These are phyloP conservation scores for Stomatorhinus ivindoensis DNA, from an alignment of 2,113 vertebrate genomes.

Conservation along the genomic window DNA sequence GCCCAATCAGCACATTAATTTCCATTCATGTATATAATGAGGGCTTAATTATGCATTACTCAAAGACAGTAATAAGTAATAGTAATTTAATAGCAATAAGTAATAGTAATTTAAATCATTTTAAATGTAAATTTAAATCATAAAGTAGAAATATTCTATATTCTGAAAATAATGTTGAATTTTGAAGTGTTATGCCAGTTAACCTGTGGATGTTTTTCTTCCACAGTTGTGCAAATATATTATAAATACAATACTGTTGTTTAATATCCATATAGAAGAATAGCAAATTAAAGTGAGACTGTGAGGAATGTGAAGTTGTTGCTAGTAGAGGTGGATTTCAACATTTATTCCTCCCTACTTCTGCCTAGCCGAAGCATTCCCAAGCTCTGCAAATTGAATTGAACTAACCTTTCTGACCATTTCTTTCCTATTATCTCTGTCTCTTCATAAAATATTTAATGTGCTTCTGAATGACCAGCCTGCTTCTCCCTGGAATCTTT, in stretches of 20 bases:
- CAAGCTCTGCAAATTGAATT: constrained; percentile 58
- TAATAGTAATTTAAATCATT: background rate
- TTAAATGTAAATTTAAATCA: background rate
- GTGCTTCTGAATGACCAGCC: constrained; percentile 82
- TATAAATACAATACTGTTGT: background rate
- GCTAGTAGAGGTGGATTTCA: constrained; percentile 46
- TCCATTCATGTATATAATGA: background rate
- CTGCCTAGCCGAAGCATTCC: constrained; percentile 7
- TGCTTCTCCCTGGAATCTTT: constrained; percentile 65
- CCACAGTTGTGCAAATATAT: background rate
- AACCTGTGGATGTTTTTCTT: background rate
- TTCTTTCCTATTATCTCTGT: constrained; percentile 82
- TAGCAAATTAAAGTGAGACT: background rate
- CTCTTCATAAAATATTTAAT: constrained; percentile 98
- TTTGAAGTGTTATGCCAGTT: background rate
- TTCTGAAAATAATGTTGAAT: background rate
- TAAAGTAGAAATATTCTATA: background rate
- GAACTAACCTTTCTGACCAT: constrained; percentile 89
- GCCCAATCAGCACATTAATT: background rate
- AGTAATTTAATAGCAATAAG: background rate
- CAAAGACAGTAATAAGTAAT: background rate
- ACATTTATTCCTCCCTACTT: background rate
- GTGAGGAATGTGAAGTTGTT: background rate
- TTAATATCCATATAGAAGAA: background rate
- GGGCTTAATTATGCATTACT: background rate